Evolutionary conservation across 2,797 vertebrate species (phyloP), one percentile per base, ranked within the genome.

Genomic region (Adelosebastes latens): DNA sequence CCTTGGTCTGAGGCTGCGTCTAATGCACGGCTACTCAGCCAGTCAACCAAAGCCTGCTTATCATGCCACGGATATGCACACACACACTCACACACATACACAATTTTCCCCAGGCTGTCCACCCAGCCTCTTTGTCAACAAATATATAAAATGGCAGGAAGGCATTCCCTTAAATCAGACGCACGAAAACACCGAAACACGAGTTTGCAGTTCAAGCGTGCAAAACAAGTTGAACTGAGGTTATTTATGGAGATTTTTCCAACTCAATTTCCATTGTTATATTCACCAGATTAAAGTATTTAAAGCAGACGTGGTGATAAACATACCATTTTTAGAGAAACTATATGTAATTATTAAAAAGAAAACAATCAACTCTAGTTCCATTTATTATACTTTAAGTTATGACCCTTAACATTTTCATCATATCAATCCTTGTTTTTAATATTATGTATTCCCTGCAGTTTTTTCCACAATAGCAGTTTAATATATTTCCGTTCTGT

Each of bases 11-110:
- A 88, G 80, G 61, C 79, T 52, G 63, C 31, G 55, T 83, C 78
- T 84, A 81, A 81, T 80, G 75, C 82, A 82, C 79, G 79, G 65
- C 56, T 79, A 87, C 84, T 89, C 86, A 90, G 86, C 80, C 86
- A 87, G 81, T 90, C 90, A 91, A 87, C 66, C 90, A 89, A 68
- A 76, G 56, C 65, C 69, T 61, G 80, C 81, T 94, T 94, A 93
- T 94, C 89, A 65, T 82, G 79, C 70, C 74, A 73, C 52, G 12
- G 55, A 39, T 78, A 58, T 73, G 85, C 82, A 88, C 77, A n/a
- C 49, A 70, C 68, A 69, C 36, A 7, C 73, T 22, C 63, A 71
- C 49, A 60, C 72, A 2, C 76, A 18, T 56, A 55, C 72, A 53
- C 8, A 24, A n/a, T 27, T 69, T 66, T 58, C 80, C 55, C 29